Evolutionary conservation across 2,797 vertebrate species (phyloP).

Genomic region (Danionella dracula): DNA sequence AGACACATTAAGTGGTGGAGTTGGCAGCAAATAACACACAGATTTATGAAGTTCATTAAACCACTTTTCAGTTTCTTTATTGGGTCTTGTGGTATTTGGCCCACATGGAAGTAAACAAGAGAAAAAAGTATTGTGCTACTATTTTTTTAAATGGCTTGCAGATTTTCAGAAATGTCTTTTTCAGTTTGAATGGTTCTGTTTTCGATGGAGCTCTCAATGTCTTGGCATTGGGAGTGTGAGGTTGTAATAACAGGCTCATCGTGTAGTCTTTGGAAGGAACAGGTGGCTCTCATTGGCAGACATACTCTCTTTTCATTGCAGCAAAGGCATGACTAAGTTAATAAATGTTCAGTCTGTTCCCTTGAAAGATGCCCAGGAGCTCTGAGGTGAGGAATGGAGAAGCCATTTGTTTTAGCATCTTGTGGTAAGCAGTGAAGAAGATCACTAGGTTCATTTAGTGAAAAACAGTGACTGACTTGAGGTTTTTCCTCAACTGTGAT

Average conservation of each 20-base stretch:
- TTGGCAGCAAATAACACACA: constrained; percentile 69
- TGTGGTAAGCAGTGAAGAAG: constrained; percentile 48
- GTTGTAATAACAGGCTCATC: constrained; percentile 45
- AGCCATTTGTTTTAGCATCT: constrained; percentile 61
- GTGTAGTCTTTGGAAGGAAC: constrained; percentile 62
- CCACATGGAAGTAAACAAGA: constrained; percentile 50
- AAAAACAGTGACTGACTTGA: neutral
- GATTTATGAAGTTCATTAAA: constrained; percentile 77
- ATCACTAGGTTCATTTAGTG: too few relatives aligned
- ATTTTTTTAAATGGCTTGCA: constrained; percentile 63
- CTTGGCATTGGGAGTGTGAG: constrained; percentile 34
- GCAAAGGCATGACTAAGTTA: constrained; percentile 50
- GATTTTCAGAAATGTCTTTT: constrained; percentile 38
- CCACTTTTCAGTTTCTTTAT: constrained; percentile 69
- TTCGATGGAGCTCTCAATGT: constrained; percentile 40
- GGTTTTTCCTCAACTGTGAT: too few relatives aligned
- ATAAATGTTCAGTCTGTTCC: constrained; percentile 66
- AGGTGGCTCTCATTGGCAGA: constrained; percentile 62
- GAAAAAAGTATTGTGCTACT: constrained; percentile 42
- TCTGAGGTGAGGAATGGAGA: constrained; percentile 57
- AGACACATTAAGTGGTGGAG: constrained; percentile 53
- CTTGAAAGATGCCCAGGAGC: constrained; percentile 61
- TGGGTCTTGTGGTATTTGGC: constrained; percentile 63
- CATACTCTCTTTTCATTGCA: constrained; percentile 34
- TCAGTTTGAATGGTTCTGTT: constrained; percentile 27